Evolutionary conservation across 2,113 vertebrate genomes (phyloP), one percentile per base, ranked within the genome.

Genomic region (Parus major): DNA sequence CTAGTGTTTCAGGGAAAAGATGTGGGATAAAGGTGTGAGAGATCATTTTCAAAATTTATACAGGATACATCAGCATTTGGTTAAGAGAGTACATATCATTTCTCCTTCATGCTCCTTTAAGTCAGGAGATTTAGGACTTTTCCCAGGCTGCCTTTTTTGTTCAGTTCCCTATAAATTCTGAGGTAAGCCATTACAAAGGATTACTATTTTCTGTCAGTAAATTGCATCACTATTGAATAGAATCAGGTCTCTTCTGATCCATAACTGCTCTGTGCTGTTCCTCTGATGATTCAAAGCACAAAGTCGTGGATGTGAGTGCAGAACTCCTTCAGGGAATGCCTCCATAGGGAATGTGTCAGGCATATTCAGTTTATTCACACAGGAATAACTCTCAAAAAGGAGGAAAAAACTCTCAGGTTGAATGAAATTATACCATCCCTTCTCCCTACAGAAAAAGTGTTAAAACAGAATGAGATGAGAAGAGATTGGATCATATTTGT

Each of bases 1-100:
- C 73, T 94, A 77, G 4, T 59, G 41, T 95, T 96, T 94, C 90
- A 86, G 66, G 59, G 27, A 91, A 86, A 88, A 64, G 81, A 68
- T 42, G 44, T 78, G 14, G 39, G 21, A 68, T 84, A 75, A 88
- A 83, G 50, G 70, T 61, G 29, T 64, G 31, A 96, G 82, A 0
- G 11, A 88, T 86, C 66, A 88, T 88, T 78, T 90, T 73, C n/a
- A 68, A 70, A 83, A 77, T 83, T 60, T 78, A 39, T 78, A 23
- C 29, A 46, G 66, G 29, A 18, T 82, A 57, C 63, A 52, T 90
- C 33, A 90, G 52, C 41, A 39, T 86, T 89, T 71, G 46, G 27
- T 91, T 86, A 88, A 59, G 29, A 76, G 50, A 31, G 50, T 57
- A 24, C 0, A 0, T 81, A 63, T 66, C 18, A 9, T 93, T 91